Evolutionary conservation across 2,113 vertebrate species (phyloP).

Genomic region (Dicaeum eximium): DNA sequence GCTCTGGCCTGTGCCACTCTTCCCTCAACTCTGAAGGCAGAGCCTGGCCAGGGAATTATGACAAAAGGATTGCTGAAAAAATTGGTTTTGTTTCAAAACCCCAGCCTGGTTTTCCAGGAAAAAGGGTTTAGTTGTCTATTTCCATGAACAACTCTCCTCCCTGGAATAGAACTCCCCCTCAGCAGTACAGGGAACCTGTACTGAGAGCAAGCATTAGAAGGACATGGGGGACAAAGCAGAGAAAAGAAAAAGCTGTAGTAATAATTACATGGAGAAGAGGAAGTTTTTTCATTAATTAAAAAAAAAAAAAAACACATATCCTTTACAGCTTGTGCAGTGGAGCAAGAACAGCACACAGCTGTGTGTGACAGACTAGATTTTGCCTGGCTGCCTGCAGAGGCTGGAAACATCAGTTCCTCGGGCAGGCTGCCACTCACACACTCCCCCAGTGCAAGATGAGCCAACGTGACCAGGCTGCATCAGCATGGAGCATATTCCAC

Average conservation of each 20-base stretch:
- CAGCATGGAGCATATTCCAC: neutral
- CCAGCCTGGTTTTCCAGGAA: neutral
- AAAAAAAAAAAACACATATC: too few species aligned
- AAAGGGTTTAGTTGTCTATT: neutral
- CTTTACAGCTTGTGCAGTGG: neutral
- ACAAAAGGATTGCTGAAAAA: neutral
- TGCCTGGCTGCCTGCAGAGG: conserved; percentile 27
- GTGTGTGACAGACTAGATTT: neutral
- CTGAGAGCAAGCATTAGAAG: neutral
- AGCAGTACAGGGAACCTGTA: neutral
- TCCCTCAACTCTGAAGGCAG: neutral
- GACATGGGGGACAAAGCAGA: neutral
- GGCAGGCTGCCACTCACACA: neutral
- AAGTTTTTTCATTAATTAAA: neutral
- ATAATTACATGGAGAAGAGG: neutral
- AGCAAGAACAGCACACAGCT: neutral
- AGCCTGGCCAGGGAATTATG: neutral
- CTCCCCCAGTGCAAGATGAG: fast-evolving
- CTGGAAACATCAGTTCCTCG: conserved; percentile 55
- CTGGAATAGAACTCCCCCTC: neutral
- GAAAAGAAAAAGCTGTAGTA: neutral
- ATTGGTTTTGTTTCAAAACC: neutral
- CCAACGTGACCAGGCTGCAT: fast-evolving
- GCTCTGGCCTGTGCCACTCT: neutral
- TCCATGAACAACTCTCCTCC: neutral